Evolutionary conservation across 2,113 vertebrate species (phyloP).

Genomic region (Ailuropoda melanoleuca): DNA sequence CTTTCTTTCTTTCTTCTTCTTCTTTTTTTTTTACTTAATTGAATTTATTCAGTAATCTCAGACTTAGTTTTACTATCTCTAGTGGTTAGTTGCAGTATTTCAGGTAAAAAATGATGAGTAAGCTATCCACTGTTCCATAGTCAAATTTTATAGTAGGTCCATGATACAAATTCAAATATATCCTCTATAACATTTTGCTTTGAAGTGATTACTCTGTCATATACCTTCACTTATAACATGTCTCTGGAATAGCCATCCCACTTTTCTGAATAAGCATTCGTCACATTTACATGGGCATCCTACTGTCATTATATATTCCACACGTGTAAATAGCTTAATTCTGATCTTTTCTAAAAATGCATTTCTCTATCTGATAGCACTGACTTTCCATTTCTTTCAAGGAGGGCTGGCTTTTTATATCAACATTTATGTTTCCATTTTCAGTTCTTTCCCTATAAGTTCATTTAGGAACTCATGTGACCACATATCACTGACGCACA

Average conservation of each 20-base stretch:
- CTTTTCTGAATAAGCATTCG: neutral
- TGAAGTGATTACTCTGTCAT: neutral
- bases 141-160: neutral
- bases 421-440: neutral
- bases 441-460: neutral
- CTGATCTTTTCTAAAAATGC: neutral
- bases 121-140: neutral
- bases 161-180: neutral
- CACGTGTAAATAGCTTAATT: neutral
- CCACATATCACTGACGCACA: neutral
- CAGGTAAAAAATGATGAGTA: neutral
- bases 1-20: too few relatives aligned
- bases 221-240: neutral
- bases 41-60: neutral
- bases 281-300: neutral
- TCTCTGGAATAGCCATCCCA: neutral
- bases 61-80: neutral
- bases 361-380: neutral
- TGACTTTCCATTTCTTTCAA: neutral
- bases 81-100: neutral
- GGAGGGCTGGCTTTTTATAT: neutral
- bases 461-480: neutral
- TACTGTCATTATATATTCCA: neutral
- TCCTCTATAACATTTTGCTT: neutral
- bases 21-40: neutral